Evolutionary conservation across 1,140 invertebrate genomes (phyloP), one percentile per base, ranked within the genome.

Genomic region (Calephelis virginiensis): DNA sequence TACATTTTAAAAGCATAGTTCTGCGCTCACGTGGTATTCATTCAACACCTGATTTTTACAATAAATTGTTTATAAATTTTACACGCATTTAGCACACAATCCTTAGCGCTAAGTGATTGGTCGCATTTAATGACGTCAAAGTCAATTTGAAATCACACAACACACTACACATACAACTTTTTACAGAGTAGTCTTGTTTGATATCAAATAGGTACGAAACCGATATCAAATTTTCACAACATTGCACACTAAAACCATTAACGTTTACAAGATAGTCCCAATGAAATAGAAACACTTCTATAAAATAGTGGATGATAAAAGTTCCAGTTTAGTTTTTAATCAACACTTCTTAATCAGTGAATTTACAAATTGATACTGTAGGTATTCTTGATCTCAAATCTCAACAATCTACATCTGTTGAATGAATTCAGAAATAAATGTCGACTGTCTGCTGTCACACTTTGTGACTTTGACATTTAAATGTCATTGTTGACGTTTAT

Each of bases 1-100:
- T 89, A 76, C 86, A 91, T 90, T 90, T 89, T 74, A 90, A 85
- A 70, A 91, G 75, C 89, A 91, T 91, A 83, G 74, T 89, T 85
- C 70, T 68, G 72, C 67, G 69, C 77, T 82, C 80, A 85, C 80
- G 76, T 86, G 75, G 77, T 81, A 81, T 79, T 79, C 84, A 88
- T 86, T 77, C 71, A 82, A 80, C 74, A 76, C 71, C 47, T 71
- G 65, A 73, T 74, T 73, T 70, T 50, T 48, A 78, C 66, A 60
- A 81, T 69, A 67, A 75, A 76, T 73, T 80, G 72, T 82, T 76
- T 73, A 71, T 73, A 73, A 80, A 80, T 78, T 75, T 75, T 77
- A 78, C 77, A 77, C 79, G 83, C 76, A 72, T 78, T 74, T 74
- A 74, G 76, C 85, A 81, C 77, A 83, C 81, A 81, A 78, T 78